Percentiles rank a stretch among this genome's conserved stretches.
Evolutionary conservation across 92 coral and sea anemone species (phyloP).

Genomic region (Parazoanthus atlanticus): DNA sequence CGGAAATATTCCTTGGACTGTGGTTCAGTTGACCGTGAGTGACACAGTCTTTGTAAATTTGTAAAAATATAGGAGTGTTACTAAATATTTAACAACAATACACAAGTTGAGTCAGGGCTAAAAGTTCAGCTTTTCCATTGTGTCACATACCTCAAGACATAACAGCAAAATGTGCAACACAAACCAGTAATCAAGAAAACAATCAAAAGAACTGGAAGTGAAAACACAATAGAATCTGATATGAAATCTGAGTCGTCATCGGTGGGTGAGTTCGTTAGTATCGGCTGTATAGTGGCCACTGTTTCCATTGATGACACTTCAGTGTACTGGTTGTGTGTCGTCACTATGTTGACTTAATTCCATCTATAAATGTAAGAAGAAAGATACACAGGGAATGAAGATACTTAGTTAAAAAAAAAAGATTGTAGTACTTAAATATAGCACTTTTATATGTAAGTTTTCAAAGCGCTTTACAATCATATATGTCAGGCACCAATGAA

Average conservation of each 20-base stretch:
- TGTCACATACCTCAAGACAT: conserved; percentile 67
- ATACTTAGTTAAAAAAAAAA: too few relatives aligned
- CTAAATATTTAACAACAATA: too few relatives aligned
- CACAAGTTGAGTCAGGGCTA: too few relatives aligned
- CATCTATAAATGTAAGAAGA: not conserved
- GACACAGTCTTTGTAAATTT: too few relatives aligned
- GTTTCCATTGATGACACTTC: not conserved
- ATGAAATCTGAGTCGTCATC: not conserved
- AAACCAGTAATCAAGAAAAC: conserved; percentile 63
- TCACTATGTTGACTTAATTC: not conserved
- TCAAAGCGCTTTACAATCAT: too few relatives aligned
- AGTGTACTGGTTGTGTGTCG: not conserved
- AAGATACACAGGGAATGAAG: not conserved
- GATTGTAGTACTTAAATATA: too few relatives aligned
- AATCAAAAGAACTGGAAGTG: conserved; percentile 68
- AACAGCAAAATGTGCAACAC: conserved; percentile 80
- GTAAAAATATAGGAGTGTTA: too few relatives aligned
- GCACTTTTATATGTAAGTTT: too few relatives aligned
- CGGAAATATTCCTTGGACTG: too few relatives aligned
- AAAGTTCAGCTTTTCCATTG: too few relatives aligned
- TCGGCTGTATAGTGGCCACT: not conserved
- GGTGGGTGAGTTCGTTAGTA: not conserved
- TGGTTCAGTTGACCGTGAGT: too few relatives aligned
- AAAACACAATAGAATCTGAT: conserved; percentile 48
- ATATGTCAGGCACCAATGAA: too few relatives aligned